phyloP scores from a whole-genome alignment of 1,140 invertebrate species.

The Ceratina japonica region DNA sequence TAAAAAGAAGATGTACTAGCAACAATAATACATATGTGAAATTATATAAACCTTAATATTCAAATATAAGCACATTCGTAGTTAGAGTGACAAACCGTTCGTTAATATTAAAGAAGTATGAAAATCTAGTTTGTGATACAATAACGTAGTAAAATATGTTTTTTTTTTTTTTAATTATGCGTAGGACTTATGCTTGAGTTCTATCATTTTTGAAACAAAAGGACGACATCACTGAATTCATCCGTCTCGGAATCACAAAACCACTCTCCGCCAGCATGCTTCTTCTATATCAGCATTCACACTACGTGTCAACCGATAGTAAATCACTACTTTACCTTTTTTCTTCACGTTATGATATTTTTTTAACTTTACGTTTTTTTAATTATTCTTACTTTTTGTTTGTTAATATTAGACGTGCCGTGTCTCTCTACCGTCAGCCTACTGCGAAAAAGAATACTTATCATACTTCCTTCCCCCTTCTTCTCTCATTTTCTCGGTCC shows the following conservation, averaged over 20 bases:
- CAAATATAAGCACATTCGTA: no score
- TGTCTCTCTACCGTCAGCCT: slow-evolving; percentile 76
- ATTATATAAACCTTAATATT: no score
- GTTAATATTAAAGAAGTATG: no score
- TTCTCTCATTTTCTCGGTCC: background rate
- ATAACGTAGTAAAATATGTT: no score
- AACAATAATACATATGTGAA: no score
- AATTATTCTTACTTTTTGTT: slow-evolving; percentile 59
- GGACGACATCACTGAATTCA: background rate
- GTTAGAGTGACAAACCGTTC: no score
- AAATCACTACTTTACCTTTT: slow-evolving; percentile 74
- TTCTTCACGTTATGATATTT: slow-evolving; percentile 72
- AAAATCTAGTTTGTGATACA: no score
- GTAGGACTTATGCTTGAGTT: no score
- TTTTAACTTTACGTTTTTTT: slow-evolving; percentile 63
- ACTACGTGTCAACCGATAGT: slow-evolving; percentile 71
- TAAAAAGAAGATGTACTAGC: no score
- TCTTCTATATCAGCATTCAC: slow-evolving; percentile 72
- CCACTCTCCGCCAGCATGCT: slow-evolving; percentile 66
- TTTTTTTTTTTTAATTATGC: no score
- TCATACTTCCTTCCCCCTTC: background rate
- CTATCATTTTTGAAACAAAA: no score
- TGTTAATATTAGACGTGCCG: slow-evolving; percentile 74
- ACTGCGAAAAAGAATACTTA: slow-evolving; percentile 72
- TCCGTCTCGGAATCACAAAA: slow-evolving; percentile 50